These are phyloP conservation scores for Mantis religiosa DNA, from an alignment of 2,888 invertebrate genomes.

Conservation along the genomic window DNA sequence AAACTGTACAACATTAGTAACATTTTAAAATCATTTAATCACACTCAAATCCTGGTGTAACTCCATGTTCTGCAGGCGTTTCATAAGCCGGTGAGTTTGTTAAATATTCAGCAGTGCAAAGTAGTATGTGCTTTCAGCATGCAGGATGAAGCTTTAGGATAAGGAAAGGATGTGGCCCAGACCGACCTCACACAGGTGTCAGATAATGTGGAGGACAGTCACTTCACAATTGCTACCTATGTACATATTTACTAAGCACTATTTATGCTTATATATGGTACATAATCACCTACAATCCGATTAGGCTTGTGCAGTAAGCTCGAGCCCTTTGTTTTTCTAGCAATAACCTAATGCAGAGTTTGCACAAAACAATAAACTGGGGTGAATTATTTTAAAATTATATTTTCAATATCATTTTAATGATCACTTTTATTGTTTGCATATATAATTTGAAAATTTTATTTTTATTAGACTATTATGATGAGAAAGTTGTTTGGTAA, in stretches of 20 bases:
- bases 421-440: background rate
- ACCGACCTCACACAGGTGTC: background rate
- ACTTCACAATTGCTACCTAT: background rate
- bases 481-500: no score
- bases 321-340: background rate
- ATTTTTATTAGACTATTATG: background rate
- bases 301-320: background rate
- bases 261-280: background rate
- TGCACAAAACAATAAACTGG: background rate
- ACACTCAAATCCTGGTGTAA: background rate
- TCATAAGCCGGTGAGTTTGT: background rate
- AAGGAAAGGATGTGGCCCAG: background rate
- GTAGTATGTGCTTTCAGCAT: background rate
- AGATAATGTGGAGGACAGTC: background rate
- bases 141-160: background rate
- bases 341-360: background rate
- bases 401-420: background rate
- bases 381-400: background rate
- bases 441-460: background rate
- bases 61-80: background rate
- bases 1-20: background rate
- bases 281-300: background rate
- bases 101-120: background rate
- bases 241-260: background rate
- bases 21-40: background rate